Evolutionary conservation across 2,888 invertebrate species (phyloP).

Genomic region (Hemaris fuciformis): DNA sequence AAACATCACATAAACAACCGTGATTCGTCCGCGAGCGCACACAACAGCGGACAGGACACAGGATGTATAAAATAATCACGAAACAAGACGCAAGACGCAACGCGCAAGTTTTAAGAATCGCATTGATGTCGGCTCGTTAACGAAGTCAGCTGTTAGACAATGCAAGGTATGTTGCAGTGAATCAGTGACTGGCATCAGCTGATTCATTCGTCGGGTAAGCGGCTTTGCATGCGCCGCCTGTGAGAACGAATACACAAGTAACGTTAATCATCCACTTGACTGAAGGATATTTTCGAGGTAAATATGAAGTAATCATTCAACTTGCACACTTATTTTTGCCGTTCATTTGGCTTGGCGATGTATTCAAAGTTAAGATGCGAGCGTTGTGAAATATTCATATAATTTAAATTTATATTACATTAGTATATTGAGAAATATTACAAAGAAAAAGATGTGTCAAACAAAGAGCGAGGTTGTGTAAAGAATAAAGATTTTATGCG

Average conservation of each 20-base stretch:
- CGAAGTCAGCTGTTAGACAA: conserved; percentile 54
- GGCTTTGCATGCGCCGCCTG: conserved; percentile 63
- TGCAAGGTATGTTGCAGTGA: conserved; percentile 54
- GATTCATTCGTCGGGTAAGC: conserved; percentile 61
- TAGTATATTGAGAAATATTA: background rate
- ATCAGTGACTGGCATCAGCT: conserved; percentile 65
- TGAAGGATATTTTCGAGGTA: conserved; percentile 44
- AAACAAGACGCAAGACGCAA: conserved; percentile 4
- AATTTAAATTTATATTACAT: background rate
- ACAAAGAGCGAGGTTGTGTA: background rate
- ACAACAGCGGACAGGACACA: conserved; percentile 20
- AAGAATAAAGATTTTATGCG: too few relatives aligned
- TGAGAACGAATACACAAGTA: conserved; percentile 54
- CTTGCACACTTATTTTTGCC: conserved; percentile 7
- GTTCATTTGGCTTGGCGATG: background rate
- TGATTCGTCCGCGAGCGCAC: background rate
- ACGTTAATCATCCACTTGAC: conserved; percentile 49
- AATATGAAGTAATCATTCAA: conserved; percentile 31
- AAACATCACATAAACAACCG: conserved; percentile 2
- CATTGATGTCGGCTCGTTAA: conserved; percentile 36
- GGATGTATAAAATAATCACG: conserved; percentile 8
- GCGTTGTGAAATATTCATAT: background rate
- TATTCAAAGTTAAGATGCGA: background rate
- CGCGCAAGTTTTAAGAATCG: conserved; percentile 11
- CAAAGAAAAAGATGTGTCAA: background rate